Base-by-base conservation (phyloP, 2,113 vertebrate genomes). In the Girardinichthys multiradiatus region DNA sequence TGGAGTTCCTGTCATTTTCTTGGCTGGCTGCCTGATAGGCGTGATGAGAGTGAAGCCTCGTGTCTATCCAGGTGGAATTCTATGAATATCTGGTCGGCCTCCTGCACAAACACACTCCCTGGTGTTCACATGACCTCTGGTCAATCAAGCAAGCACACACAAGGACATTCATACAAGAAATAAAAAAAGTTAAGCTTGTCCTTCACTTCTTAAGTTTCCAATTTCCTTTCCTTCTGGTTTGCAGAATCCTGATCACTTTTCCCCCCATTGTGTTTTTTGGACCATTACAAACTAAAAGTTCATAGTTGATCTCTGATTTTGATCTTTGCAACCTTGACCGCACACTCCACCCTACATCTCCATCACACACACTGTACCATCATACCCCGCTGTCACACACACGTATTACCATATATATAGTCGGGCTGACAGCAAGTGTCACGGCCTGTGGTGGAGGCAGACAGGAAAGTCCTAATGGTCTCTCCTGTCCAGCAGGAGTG, bases 361-460 rank as follows among this genome's bases (percentile, higher is more conserved):
- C 58, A 70, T 65, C 77, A 59, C 69, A 63, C 65, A 69, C 68
- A 86, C 77, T 65, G 12, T 15, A 30, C 61, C 64, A 59, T 64
- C 54, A 59, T 35, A 35, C 76, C 86, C 75, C 30, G 72, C 62
- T 27, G 57, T 86, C 83, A 83, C 78, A 57, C 82, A 68, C 42
- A 17, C 81, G 37, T 72, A 94, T 94, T 94, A 91, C 80, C 93
- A 94, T 93, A 91, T 93, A 94, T 92, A 94, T 94, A 87, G 85
- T 87, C 81, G 85, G 69, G 83, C 72, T 80, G 77, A 87, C 74
- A 64, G 68, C 71, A 19, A 81, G 80, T 65, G 77, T 72, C 57
- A 65, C n/a, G 29, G 80, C 84, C 83, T 76, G 84, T 77, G 83
- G 80, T 70, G 79, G 83, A 68, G 68, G 61, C 72, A 57, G 64